Base-by-base conservation (phyloP, 2,888 invertebrate species). In the Seira sanloemensis region DNA sequence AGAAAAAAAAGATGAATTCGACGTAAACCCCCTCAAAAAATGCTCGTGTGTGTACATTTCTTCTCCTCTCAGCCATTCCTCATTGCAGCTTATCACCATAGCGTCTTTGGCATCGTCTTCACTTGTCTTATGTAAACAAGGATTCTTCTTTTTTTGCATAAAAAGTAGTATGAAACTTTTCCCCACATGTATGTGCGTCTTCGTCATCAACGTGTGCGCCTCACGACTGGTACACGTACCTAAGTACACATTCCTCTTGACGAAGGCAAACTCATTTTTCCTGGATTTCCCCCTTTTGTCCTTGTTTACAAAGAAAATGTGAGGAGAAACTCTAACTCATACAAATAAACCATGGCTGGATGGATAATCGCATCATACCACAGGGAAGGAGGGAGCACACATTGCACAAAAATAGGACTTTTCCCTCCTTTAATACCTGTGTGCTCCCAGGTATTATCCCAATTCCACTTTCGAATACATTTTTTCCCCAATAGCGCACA, bases 61-160 rank as follows among this genome's bases (percentile, higher is more conserved):
- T 7, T 37, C 37, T 37, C 37, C 37, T 37, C 37, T 37, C 37
- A 4, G 37, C 37, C 37, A 12, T 12, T 12, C 12, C 12, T 37
- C 37, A 37, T 37, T 12, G 37, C 37, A 37, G 37, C 37, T 37
- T 37, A 37, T 37, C 37, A 37, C 12, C 37, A 37, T 37, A n/a
- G n/a, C 37, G 4, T 37, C 37, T 37, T 37, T 37, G 74, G 67
- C 74, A 74, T 80, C 68, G 9, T 68, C 68, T 37, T 37, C 37
- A 37, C 37, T 73, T 67, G 74, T 74, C 80, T 74, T 74, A 21
- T 54, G 80, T 74, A 80, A 80, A 80, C 80, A 80, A 24, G 25
- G 5, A 46, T 72, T 37, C 37, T 37, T 37, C 37, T 37, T 18
- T 79, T 71, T 58, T 74, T 67, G 68, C 68, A 68, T 74, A 72